These are phyloP conservation scores for Brachionus rubens DNA, from an alignment of 1,140 invertebrate species.

Conservation along the genomic window DNA sequence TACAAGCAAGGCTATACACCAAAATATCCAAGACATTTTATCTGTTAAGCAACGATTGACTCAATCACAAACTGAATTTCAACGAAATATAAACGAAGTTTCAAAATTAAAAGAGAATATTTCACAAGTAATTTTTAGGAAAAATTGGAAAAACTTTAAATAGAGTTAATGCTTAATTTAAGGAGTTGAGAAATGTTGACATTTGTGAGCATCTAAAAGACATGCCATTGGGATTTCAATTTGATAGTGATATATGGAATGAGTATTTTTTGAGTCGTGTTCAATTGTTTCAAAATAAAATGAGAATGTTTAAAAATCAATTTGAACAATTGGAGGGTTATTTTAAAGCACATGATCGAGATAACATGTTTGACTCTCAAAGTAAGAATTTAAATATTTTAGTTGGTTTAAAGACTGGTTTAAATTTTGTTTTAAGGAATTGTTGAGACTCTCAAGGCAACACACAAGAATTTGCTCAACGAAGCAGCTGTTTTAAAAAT, in stretches of 20 bases:
- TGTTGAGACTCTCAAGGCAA: slow-evolving; percentile 9
- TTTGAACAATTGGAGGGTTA: slow-evolving; percentile 42
- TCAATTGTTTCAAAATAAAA: slow-evolving; percentile 37
- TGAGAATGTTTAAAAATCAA: slow-evolving; percentile 22
- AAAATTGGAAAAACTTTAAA: background rate
- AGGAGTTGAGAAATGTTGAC: slow-evolving; percentile 39
- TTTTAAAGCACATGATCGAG: slow-evolving; percentile 30
- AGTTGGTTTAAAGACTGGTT: background rate
- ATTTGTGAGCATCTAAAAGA: slow-evolving; percentile 45
- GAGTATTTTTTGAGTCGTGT: slow-evolving; percentile 42
- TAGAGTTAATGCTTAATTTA: background rate
- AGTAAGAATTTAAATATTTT: slow-evolving; percentile 23
- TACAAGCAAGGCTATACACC: slow-evolving; percentile 21
- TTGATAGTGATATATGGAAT: slow-evolving; percentile 43
- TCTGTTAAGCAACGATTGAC: slow-evolving; percentile 20
- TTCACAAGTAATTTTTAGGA: background rate
- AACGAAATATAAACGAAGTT: slow-evolving; percentile 38
- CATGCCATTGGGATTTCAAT: slow-evolving; percentile 39
- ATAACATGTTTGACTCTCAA: slow-evolving; percentile 16
- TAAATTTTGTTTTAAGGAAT: slow-evolving; percentile 17
- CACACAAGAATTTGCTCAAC: slow-evolving; percentile 36
- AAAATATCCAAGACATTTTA: slow-evolving; percentile 43
- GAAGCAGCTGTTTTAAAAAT: slow-evolving; percentile 28
- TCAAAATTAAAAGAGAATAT: slow-evolving; percentile 29
- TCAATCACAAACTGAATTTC: slow-evolving; percentile 28